Percentiles rank a stretch among this genome's conserved stretches.
Evolutionary conservation across 64 coral and sea anemone species (phyloP).

Genomic region (Montipora capricornis): DNA sequence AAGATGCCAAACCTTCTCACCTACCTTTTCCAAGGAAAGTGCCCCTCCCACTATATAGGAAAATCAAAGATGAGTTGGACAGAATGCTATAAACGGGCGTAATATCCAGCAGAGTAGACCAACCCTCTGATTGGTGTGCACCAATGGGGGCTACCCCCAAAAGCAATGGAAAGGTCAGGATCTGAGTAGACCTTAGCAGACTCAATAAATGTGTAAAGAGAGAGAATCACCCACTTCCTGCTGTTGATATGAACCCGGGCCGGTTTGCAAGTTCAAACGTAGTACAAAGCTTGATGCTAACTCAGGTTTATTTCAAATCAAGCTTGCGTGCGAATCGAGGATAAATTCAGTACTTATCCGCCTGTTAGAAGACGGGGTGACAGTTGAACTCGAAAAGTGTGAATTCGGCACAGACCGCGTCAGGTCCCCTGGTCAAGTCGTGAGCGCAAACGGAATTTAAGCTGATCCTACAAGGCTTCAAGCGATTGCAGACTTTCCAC

Average conservation of each 20-base stretch:
- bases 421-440: constrained; percentile 34
- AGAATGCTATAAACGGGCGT: constrained; percentile 2
- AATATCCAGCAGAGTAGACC: neutral
- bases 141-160: constrained; percentile 20
- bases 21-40: neutral
- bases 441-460: constrained; percentile 1
- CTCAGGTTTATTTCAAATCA: constrained; percentile 14
- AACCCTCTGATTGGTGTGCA: constrained; percentile 45
- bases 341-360: constrained; percentile 14
- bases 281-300: constrained; percentile 30
- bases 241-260: no score
- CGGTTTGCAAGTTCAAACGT: constrained; percentile 13
- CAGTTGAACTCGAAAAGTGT: constrained; percentile 42
- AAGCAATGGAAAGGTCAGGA: constrained; percentile 15
- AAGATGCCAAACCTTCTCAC: no score
- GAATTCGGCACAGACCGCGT: neutral
- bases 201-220: constrained; percentile 15
- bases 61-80: neutral
- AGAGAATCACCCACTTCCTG: constrained; percentile 38
- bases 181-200: neutral
- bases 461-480: constrained; percentile 21
- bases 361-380: constrained; percentile 8
- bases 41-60: neutral
- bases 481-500: neutral
- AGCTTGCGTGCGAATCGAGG: constrained; percentile 31